Conservation (phyloP, 2,113 vertebrate species). For the Sylvilagus bachmani region DNA sequence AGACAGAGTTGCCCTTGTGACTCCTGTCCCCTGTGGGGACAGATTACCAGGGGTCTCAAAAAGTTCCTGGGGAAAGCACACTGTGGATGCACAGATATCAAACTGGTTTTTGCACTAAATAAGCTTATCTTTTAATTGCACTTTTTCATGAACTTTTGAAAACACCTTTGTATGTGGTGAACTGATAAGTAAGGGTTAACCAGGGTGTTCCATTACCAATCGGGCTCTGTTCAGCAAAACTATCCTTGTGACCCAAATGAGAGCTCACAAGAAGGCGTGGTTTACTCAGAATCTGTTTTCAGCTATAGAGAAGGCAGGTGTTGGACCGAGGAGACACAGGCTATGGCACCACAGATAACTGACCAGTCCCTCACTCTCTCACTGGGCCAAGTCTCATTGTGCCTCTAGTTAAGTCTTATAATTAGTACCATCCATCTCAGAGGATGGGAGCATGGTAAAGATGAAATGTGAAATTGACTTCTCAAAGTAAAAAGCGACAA, state of each 20-base stretch:
- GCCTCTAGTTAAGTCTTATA: not conserved
- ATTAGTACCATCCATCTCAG: not conserved
- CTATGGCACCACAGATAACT: not conserved
- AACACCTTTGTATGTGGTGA: not conserved
- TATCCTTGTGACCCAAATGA: not conserved
- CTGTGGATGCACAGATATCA: too few relatives aligned
- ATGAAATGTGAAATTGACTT: constrained; percentile 22
- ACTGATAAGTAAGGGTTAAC: not conserved
- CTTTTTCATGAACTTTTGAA: too few relatives aligned
- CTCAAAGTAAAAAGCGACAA: constrained; percentile 39
- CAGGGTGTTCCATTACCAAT: not conserved
- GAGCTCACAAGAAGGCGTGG: not conserved
- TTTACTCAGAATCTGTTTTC: not conserved
- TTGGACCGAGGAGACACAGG: too few relatives aligned
- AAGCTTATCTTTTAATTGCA: too few relatives aligned
- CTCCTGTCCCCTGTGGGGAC: not conserved
- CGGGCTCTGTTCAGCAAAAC: not conserved
- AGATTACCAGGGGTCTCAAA: too few relatives aligned
- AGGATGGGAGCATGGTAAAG: not conserved
- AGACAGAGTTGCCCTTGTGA: not conserved
- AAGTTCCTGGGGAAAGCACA: too few relatives aligned
- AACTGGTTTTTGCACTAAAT: too few relatives aligned
- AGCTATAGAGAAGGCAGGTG: not conserved
- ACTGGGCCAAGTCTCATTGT: not conserved
- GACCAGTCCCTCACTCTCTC: not conserved